phyloP scores from a whole-genome alignment of 2,888 invertebrate genomes.

The Lobophora halterata region DNA sequence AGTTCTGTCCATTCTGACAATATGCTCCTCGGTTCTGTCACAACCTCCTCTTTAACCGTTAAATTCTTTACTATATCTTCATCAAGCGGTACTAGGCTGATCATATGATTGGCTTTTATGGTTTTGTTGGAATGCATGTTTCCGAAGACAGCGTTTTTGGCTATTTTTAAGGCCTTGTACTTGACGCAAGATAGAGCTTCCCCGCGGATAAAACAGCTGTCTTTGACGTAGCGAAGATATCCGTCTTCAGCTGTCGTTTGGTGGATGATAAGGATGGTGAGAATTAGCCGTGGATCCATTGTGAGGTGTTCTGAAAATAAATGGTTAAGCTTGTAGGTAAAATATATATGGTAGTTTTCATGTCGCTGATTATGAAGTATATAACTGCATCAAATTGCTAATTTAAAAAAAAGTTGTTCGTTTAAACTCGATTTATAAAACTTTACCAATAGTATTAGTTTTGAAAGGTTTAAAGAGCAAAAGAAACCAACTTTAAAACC shows the following conservation, averaged over 20 bases:
- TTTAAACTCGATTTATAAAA: too few species aligned
- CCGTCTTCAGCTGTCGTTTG: slow-evolving; percentile 54
- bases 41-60: slow-evolving; percentile 40
- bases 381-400: too few species aligned
- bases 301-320: slow-evolving; percentile 19
- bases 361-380: too few species aligned
- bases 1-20: slow-evolving; percentile 71
- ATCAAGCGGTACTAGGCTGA: slow-evolving; percentile 66
- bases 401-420: too few species aligned
- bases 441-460: too few species aligned
- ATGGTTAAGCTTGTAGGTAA: too few species aligned
- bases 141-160: slow-evolving; percentile 64
- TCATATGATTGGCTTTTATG: slow-evolving; percentile 56
- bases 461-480: too few species aligned
- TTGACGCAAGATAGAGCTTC: slow-evolving; percentile 71
- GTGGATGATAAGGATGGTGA: slow-evolving; percentile 37
- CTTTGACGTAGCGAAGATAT: slow-evolving; percentile 67
- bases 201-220: slow-evolving; percentile 62
- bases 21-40: slow-evolving; percentile 55
- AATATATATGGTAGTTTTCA: too few species aligned
- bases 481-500: too few species aligned
- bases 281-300: slow-evolving; percentile 34
- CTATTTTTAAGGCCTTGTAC: slow-evolving; percentile 69
- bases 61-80: slow-evolving; percentile 53
- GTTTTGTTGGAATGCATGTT: slow-evolving; percentile 58